Conservation (phyloP, 2,797 vertebrate species). For the Lemur catta region DNA sequence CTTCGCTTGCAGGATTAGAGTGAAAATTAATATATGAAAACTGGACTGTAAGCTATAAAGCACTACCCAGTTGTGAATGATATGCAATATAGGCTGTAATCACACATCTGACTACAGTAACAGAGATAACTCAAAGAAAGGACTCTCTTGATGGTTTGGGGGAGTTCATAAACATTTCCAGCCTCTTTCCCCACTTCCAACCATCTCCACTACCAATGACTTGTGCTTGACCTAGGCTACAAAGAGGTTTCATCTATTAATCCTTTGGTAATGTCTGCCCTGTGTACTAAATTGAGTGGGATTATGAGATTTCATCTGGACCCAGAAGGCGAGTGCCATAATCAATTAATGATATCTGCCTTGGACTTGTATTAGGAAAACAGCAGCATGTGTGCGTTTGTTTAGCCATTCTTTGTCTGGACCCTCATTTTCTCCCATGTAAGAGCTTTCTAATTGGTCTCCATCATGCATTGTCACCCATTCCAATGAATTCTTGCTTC, state of each 20-base stretch:
- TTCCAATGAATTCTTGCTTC: background rate
- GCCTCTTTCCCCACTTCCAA: background rate
- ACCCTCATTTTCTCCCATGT: background rate
- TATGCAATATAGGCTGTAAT: background rate
- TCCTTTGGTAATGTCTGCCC: background rate
- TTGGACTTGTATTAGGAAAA: background rate
- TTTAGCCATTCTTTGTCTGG: background rate
- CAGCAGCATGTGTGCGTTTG: background rate
- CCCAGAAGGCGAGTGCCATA: background rate
- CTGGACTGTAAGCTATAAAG: background rate
- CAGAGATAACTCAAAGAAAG: background rate
- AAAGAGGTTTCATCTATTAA: background rate
- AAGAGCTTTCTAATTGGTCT: background rate
- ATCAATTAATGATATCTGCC: background rate
- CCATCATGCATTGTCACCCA: background rate
- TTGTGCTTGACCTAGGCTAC: background rate
- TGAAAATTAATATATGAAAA: constrained; percentile 1
- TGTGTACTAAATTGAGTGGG: background rate
- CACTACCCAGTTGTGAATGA: background rate
- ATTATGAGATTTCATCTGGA: background rate
- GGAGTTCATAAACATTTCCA: background rate
- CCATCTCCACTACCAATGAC: background rate
- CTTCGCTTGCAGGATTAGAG: background rate
- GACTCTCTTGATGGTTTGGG: background rate
- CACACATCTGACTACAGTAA: background rate